phyloP scores from a whole-genome alignment of 2,113 vertebrate species.

The Platycercus adscitus region DNA sequence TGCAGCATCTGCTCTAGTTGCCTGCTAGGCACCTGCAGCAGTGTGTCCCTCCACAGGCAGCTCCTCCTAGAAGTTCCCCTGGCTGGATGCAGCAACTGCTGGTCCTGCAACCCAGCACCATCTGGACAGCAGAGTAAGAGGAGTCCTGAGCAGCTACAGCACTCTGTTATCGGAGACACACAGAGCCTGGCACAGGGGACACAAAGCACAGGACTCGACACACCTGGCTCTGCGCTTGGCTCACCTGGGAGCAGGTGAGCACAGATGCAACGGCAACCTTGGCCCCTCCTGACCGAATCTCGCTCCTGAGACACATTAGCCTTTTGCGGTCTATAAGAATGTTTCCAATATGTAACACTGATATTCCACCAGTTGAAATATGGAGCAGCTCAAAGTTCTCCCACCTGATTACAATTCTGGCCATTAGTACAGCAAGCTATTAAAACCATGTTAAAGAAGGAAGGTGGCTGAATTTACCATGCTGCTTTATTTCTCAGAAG shows the following conservation, averaged over 20 bases:
- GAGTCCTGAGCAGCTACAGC: neutral
- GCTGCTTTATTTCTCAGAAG: neutral
- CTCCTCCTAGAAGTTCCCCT: neutral
- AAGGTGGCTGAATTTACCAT: neutral
- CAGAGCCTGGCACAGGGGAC: neutral
- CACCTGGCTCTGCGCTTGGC: accelerated
- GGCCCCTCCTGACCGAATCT: neutral
- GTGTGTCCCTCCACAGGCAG: accelerated
- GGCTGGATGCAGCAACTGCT: neutral
- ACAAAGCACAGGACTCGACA: accelerated
- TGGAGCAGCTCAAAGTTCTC: neutral
- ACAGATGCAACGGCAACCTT: accelerated
- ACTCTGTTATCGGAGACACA: accelerated
- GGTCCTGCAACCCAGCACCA: accelerated
- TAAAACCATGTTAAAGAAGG: neutral
- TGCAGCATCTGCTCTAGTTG: neutral
- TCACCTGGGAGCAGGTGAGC: neutral
- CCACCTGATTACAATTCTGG: neutral
- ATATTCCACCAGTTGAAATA: neutral
- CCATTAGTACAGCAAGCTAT: neutral
- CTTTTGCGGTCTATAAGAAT: neutral
- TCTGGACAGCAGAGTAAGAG: accelerated
- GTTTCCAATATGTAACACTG: neutral
- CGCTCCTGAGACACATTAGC: neutral
- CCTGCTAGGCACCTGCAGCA: accelerated